Percentiles rank a stretch among this genome's conserved stretches.
Evolutionary conservation across 1,140 invertebrate species (phyloP).

Genomic region (Acromyrmex charruanus): DNA sequence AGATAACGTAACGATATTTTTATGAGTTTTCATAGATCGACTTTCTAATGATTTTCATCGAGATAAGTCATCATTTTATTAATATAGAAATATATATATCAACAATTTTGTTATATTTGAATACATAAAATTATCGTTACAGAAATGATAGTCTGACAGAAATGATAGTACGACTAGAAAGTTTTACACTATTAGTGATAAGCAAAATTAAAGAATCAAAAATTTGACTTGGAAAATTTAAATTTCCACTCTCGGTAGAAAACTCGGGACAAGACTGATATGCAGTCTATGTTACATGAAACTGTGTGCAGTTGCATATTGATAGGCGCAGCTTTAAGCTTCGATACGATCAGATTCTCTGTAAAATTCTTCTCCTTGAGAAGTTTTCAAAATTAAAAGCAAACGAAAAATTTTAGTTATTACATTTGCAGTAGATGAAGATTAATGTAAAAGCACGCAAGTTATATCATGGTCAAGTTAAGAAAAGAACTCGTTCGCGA

Average conservation of each 20-base stretch:
- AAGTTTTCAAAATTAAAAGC: neutral
- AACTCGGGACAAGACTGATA: neutral
- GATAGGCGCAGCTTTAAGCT: constrained; percentile 8
- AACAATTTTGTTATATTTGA: neutral
- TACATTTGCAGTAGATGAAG: neutral
- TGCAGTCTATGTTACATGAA: neutral
- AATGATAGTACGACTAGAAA: neutral
- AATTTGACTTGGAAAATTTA: neutral
- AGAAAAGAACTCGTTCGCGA: constrained; percentile 1
- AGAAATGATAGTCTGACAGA: neutral
- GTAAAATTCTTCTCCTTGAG: neutral
- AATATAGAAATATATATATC: neutral
- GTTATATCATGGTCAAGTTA: neutral
- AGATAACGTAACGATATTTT: neutral
- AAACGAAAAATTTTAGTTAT: constrained; percentile 22
- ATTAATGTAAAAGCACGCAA: neutral
- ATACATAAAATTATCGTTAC: neutral
- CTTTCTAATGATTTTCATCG: constrained; percentile 19
- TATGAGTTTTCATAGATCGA: neutral
- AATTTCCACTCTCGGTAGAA: neutral
- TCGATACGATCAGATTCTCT: neutral
- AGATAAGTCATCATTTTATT: neutral
- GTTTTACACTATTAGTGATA: neutral
- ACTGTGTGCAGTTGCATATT: constrained; percentile 23
- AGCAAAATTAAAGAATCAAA: neutral